Conservation (phyloP, 2,888 invertebrate species). For the Busseola fusca region DNA sequence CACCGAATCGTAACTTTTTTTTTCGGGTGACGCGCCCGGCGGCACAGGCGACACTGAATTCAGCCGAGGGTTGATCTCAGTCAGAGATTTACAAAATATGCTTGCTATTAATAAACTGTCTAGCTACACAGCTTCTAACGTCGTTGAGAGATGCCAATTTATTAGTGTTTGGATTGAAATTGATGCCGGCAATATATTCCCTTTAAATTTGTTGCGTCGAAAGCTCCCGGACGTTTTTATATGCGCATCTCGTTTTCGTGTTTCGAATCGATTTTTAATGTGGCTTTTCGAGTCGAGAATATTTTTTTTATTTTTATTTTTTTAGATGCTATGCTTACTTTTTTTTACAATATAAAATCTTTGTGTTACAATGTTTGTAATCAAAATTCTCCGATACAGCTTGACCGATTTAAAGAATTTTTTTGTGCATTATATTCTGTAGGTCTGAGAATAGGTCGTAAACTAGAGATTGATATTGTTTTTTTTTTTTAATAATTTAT, state of each 20-base stretch:
- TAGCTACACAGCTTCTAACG: slow-evolving; percentile 73
- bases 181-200: slow-evolving; percentile 87
- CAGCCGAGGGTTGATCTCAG: slow-evolving; percentile 80
- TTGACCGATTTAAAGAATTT: too few relatives aligned
- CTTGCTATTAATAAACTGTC: slow-evolving; percentile 86
- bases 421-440: too few relatives aligned
- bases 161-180: slow-evolving; percentile 88
- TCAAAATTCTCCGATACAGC: too few relatives aligned
- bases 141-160: slow-evolving; percentile 87
- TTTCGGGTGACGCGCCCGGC: slow-evolving; percentile 81
- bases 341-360: too few relatives aligned
- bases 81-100: slow-evolving; percentile 85
- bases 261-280: slow-evolving; percentile 73
- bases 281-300: slow-evolving; percentile 45
- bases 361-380: too few relatives aligned
- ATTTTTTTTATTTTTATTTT: slow-evolving; percentile 33
- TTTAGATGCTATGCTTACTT: background rate
- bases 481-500: too few relatives aligned
- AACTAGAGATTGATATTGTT: too few relatives aligned
- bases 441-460: too few relatives aligned
- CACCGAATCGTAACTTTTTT: slow-evolving; percentile 71
- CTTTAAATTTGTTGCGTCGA: slow-evolving; percentile 86
- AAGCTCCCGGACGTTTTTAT: slow-evolving; percentile 83
- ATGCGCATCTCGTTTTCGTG: slow-evolving; percentile 74
- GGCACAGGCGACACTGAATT: slow-evolving; percentile 81